Evolutionary conservation across 37 sponge, comb jelly and placozoan species (phyloP).

Genomic region (Hexactinellida sp.): DNA sequence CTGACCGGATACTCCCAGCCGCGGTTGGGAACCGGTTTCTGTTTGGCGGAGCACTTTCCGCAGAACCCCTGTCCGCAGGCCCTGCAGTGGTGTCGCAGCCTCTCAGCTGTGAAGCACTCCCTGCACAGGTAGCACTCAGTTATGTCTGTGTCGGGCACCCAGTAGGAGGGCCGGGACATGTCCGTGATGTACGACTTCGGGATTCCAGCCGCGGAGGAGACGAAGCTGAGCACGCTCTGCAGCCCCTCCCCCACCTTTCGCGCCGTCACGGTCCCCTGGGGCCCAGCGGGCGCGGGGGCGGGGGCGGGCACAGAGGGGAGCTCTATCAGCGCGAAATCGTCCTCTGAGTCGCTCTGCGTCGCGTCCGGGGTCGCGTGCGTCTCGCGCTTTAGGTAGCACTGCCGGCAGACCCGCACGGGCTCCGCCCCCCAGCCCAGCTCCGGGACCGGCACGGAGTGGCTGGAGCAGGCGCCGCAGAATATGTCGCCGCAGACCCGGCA

Average conservation of each 20-base stretch:
- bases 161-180: slow-evolving; percentile 74
- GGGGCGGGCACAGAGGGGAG: neutral
- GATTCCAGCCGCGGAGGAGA: slow-evolving; percentile 41
- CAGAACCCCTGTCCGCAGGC: slow-evolving; percentile 84
- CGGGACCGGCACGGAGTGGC: slow-evolving; percentile 62
- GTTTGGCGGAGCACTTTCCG: slow-evolving; percentile 50
- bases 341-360: neutral
- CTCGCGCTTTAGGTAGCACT: slow-evolving; percentile 37
- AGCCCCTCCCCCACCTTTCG: slow-evolving; percentile 60
- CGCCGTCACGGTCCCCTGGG: slow-evolving; percentile 31
- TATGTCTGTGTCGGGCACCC: slow-evolving; percentile 67
- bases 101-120: slow-evolving; percentile 22
- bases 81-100: slow-evolving; percentile 71
- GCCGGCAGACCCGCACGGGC: slow-evolving; percentile 70
- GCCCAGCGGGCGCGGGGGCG: neutral
- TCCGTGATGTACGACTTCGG: slow-evolving; percentile 49
- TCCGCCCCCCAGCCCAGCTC: slow-evolving; percentile 80
- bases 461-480: slow-evolving; percentile 68
- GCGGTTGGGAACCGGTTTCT: slow-evolving; percentile 45
- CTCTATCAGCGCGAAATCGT: neutral
- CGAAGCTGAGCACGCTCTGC: slow-evolving; percentile 34
- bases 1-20: slow-evolving; percentile 86
- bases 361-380: neutral
- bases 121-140: slow-evolving; percentile 43
- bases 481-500: slow-evolving; percentile 86